Conservation (phyloP, 2,888 invertebrate species). For the Platycheirus rosarum region DNA sequence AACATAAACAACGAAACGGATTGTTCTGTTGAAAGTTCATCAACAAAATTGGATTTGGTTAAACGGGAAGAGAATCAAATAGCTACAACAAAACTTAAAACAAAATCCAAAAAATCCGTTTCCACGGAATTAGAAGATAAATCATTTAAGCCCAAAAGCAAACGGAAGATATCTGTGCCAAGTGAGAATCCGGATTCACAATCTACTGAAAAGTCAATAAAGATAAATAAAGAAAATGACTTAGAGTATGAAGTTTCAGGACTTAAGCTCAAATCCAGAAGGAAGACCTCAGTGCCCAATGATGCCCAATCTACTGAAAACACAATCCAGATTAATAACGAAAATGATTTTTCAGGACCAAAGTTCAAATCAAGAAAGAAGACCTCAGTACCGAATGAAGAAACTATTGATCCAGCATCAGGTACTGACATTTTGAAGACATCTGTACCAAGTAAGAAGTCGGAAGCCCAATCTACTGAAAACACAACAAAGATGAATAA, state of each 20-base stretch:
- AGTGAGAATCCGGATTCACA: not conserved
- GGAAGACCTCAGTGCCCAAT: not conserved
- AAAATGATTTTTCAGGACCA: too few species aligned
- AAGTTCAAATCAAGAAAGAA: conserved; percentile 17
- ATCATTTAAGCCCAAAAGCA: conserved; percentile 11
- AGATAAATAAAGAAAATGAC: not conserved
- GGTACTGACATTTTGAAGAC: too few species aligned
- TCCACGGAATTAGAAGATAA: too few species aligned
- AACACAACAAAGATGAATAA: not conserved
- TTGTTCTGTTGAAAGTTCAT: too few species aligned
- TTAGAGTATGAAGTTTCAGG: not conserved
- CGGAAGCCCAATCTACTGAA: too few species aligned
- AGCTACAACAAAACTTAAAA: conserved; percentile 3
- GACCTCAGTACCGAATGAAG: not conserved
- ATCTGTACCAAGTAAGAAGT: too few species aligned
- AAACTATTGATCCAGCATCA: not conserved
- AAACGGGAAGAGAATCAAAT: not conserved
- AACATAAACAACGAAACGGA: too few species aligned
- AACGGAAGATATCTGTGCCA: not conserved
- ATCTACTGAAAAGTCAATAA: not conserved
- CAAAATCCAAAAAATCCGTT: conserved; percentile 18
- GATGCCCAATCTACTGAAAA: conserved; percentile 8
- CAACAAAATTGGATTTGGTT: too few species aligned
- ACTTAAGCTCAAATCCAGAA: not conserved
- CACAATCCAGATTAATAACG: not conserved